phyloP scores from a whole-genome alignment of 2,888 invertebrate genomes.

The Volucella inflata region DNA sequence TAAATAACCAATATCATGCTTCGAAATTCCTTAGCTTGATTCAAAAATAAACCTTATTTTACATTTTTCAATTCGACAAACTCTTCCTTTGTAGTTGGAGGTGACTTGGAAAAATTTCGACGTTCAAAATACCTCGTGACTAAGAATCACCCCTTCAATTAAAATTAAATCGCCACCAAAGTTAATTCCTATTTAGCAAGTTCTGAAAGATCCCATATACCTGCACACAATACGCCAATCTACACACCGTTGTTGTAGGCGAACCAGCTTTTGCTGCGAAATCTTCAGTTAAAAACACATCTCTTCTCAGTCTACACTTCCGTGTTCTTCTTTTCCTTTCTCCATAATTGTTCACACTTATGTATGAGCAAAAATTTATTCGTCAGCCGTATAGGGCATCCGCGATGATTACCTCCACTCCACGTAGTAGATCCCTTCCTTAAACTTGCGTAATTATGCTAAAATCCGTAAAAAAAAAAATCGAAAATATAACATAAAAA shows the following conservation, averaged over 20 bases:
- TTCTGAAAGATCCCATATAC: slow-evolving; percentile 23
- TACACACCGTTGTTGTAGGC: slow-evolving; percentile 3
- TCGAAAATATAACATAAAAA: too few species aligned
- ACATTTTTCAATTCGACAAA: too few species aligned
- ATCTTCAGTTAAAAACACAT: not conserved
- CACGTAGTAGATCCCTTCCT: not conserved
- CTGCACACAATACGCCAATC: not conserved
- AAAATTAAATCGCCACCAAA: slow-evolving; percentile 28
- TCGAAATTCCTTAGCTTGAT: too few species aligned
- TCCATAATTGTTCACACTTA: not conserved
- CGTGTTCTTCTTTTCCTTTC: not conserved
- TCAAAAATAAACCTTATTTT: too few species aligned
- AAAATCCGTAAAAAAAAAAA: slow-evolving; percentile 17
- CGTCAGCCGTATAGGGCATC: slow-evolving; percentile 25
- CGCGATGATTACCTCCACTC: slow-evolving; percentile 2
- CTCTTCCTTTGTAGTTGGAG: too few species aligned
- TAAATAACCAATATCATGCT: too few species aligned
- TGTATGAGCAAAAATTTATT: slow-evolving; percentile 8
- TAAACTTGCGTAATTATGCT: slow-evolving; percentile 40
- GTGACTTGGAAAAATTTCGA: slow-evolving; percentile 5
- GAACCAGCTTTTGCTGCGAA: slow-evolving; percentile 26
- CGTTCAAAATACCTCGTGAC: slow-evolving; percentile 2
- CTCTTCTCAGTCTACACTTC: not conserved
- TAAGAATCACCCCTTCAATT: not conserved
- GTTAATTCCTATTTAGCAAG: slow-evolving; percentile 29